Conservation (phyloP, 2,888 invertebrate species). For the Agrotis puta region DNA sequence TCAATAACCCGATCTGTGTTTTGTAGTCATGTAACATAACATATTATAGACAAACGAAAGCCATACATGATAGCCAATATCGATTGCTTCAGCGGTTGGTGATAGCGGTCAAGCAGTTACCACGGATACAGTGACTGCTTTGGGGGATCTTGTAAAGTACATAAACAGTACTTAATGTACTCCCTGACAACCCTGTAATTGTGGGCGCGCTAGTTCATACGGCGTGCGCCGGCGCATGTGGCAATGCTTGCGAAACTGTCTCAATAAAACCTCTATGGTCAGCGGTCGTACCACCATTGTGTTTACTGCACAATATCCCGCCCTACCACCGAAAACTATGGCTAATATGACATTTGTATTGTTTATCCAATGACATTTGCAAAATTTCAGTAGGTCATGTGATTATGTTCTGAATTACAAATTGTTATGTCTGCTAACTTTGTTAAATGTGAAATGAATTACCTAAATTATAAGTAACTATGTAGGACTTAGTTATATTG, state of each 20-base stretch:
- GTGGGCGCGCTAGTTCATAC: slow-evolving; percentile 62
- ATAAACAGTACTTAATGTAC: slow-evolving; percentile 6
- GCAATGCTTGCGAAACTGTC: slow-evolving; percentile 78
- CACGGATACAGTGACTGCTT: too few species aligned
- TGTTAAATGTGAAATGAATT: slow-evolving; percentile 22
- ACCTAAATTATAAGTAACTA: not conserved
- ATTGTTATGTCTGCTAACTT: slow-evolving; percentile 10
- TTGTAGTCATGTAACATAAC: too few species aligned
- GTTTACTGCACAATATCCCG: slow-evolving; percentile 62
- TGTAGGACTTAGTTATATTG: not conserved
- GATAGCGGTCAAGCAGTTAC: too few species aligned
- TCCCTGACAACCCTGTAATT: slow-evolving; percentile 64
- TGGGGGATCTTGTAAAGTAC: too few species aligned
- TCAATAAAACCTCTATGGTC: slow-evolving; percentile 76
- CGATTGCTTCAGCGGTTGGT: too few species aligned
- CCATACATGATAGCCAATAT: too few species aligned
- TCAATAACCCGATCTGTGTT: too few species aligned
- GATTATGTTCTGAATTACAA: not conserved
- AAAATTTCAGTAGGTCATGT: slow-evolving; percentile 6
- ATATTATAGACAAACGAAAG: too few species aligned
- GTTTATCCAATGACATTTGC: slow-evolving; percentile 19
- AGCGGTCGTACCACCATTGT: slow-evolving; percentile 76
- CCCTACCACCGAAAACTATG: slow-evolving; percentile 19
- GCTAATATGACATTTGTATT: slow-evolving; percentile 27
- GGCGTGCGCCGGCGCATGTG: slow-evolving; percentile 69